phyloP scores from a whole-genome alignment of 2,113 vertebrate genomes.

The Marcusenius ussheri region DNA sequence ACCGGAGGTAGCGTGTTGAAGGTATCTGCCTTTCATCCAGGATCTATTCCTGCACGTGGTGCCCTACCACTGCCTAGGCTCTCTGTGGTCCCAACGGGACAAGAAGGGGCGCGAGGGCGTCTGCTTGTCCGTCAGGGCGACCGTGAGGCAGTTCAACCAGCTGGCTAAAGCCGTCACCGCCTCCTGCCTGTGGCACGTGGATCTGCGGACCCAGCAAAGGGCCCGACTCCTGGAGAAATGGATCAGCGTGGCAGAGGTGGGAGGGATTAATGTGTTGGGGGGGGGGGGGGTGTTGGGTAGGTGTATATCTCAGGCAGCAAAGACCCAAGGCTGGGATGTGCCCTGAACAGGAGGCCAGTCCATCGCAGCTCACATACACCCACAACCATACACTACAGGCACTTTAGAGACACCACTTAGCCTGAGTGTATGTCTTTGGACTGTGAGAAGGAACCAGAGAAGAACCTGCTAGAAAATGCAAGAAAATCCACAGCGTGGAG shows the following conservation, averaged over 20 bases:
- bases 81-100: slow-evolving; percentile 79
- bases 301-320: not conserved
- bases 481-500: not conserved
- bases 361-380: not conserved
- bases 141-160: slow-evolving; percentile 80
- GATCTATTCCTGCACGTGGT: slow-evolving; percentile 78
- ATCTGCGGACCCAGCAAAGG: slow-evolving; percentile 71
- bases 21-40: slow-evolving; percentile 46
- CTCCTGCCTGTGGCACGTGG: slow-evolving; percentile 68
- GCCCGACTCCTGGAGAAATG: slow-evolving; percentile 81
- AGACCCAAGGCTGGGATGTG: not conserved
- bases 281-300: not conserved
- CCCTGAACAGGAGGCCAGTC: not conserved
- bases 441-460: not conserved
- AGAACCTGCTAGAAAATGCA: not conserved
- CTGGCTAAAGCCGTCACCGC: slow-evolving; percentile 73
- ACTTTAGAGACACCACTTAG: not conserved
- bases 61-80: slow-evolving; percentile 82
- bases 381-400: not conserved
- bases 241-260: slow-evolving; percentile 82
- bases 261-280: not conserved
- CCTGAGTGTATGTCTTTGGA: not conserved
- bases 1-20: not conserved
- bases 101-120: slow-evolving; percentile 71
- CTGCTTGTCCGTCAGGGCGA: slow-evolving; percentile 78